Evolutionary conservation across 2,888 invertebrate species (phyloP).

Genomic region (Stenchaetothrips biformis): DNA sequence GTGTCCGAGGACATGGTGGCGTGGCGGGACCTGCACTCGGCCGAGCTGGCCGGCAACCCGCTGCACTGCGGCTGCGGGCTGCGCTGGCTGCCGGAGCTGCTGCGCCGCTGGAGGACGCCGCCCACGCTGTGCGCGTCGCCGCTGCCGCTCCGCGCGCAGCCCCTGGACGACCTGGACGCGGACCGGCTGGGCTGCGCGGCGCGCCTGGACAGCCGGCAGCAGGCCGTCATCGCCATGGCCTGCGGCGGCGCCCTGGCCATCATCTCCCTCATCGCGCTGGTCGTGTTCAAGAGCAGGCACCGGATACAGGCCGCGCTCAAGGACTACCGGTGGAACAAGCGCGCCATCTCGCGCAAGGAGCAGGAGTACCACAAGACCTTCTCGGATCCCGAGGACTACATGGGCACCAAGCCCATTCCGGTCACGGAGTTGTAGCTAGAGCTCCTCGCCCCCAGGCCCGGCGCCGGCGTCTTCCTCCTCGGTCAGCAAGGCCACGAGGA

Average conservation of each 20-base stretch:
- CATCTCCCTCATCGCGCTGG: constrained; percentile 64
- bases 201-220: constrained; percentile 70
- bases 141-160: constrained; percentile 63
- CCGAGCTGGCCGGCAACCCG: constrained; percentile 79
- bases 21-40: constrained; percentile 67
- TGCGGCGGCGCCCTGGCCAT: constrained; percentile 69
- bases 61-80: constrained; percentile 74
- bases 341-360: constrained; percentile 68
- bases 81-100: constrained; percentile 70
- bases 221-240: constrained; percentile 71
- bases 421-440: constrained; percentile 95
- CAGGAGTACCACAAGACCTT: constrained; percentile 87
- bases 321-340: constrained; percentile 75
- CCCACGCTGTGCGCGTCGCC: constrained; percentile 68
- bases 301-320: constrained; percentile 76
- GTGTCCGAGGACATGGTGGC: constrained; percentile 74
- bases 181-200: constrained; percentile 73
- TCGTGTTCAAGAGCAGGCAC: constrained; percentile 74
- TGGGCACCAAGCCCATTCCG: constrained; percentile 66
- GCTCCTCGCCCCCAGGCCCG: constrained; percentile 75
- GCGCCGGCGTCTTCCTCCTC: constrained; percentile 69
- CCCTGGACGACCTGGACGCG: constrained; percentile 62
- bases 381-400: constrained; percentile 75
- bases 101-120: constrained; percentile 62
- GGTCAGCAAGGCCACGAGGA: constrained; percentile 48